phyloP scores from a whole-genome alignment of 1,140 invertebrate genomes.

The Drosophila yakuba region DNA sequence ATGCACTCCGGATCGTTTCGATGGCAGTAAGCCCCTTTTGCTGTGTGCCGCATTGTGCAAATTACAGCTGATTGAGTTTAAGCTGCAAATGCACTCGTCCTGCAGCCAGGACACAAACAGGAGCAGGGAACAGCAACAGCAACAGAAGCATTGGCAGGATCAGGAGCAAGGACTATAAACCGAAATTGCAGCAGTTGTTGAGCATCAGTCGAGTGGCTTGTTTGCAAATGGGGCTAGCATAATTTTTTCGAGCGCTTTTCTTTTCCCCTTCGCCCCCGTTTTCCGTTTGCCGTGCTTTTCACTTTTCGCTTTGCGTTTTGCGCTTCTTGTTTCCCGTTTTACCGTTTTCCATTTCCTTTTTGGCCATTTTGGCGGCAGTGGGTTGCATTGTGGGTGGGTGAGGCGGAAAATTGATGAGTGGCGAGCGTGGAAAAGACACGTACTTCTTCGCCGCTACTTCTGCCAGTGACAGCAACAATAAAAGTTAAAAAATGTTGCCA shows the following conservation, averaged over 20 bases:
- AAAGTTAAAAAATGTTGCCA: constrained; percentile 76
- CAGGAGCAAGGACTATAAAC: constrained; percentile 36
- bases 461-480: constrained; percentile 74
- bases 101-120: constrained; percentile 24
- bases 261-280: constrained; percentile 16
- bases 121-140: constrained; percentile 3
- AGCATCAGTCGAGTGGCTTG: constrained; percentile 64
- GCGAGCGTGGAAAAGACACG: constrained; percentile 56
- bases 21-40: constrained; percentile 48
- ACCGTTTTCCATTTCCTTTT: constrained; percentile 2
- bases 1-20: constrained; percentile 34
- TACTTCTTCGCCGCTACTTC: constrained; percentile 30
- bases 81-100: constrained; percentile 49
- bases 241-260: constrained; percentile 60
- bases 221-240: constrained; percentile 77
- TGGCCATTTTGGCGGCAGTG: background rate
- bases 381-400: background rate
- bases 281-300: no score
- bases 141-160: background rate
- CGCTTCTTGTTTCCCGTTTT: no score
- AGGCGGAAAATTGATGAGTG: constrained; percentile 60
- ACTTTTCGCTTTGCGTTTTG: background rate
- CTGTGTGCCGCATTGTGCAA: constrained; percentile 58
- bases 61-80: constrained; percentile 76
- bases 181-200: constrained; percentile 49